phyloP scores from a whole-genome alignment of 2,888 invertebrate genomes.

The Nomada goodeniana region DNA sequence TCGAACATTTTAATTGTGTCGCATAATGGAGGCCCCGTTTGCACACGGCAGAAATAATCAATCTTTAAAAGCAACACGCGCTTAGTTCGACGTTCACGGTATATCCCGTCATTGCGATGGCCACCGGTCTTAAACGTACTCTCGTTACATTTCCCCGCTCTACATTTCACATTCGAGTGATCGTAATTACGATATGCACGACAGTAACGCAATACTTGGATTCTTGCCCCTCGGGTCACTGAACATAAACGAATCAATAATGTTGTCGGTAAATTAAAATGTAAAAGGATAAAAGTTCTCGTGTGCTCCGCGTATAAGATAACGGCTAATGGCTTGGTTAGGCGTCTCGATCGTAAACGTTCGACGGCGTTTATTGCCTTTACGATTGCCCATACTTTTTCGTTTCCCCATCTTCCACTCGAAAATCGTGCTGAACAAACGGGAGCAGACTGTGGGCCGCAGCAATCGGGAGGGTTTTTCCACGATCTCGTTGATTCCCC shows the following conservation, averaged over 20 bases:
- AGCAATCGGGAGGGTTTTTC: conserved; percentile 75
- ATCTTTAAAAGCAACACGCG: conserved; percentile 9
- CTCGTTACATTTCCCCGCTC: not conserved
- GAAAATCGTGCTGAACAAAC: conserved; percentile 66
- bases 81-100: conserved; percentile 7
- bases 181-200: too few relatives aligned
- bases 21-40: conserved; percentile 31
- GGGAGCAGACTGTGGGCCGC: conserved; percentile 58
- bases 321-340: conserved; percentile 71
- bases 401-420: conserved; percentile 23
- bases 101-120: not conserved
- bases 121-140: conserved; percentile 23
- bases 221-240: not conserved
- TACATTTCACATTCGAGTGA: too few relatives aligned
- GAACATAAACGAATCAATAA: not conserved
- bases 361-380: conserved; percentile 40
- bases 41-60: not conserved
- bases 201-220: too few relatives aligned
- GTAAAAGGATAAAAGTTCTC: conserved; percentile 52
- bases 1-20: conserved; percentile 14
- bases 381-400: conserved; percentile 33
- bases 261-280: not conserved
- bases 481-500: conserved; percentile 61
- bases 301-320: conserved; percentile 67
- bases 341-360: conserved; percentile 36